Evolutionary conservation across 1,140 invertebrate species (phyloP).

Genomic region (Antheraea mylitta): DNA sequence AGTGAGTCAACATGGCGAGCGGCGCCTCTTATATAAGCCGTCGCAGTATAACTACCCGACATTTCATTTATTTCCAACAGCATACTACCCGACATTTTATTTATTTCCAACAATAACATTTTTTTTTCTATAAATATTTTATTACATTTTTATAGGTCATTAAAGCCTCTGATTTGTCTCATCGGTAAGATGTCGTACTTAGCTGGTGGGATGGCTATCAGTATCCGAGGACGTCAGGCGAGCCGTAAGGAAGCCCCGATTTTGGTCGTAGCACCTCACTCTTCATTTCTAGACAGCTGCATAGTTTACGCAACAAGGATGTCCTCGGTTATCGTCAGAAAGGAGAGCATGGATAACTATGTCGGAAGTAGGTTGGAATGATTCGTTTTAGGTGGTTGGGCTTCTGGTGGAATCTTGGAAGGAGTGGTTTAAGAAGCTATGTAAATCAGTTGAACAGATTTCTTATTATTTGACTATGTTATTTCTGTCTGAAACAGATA

Average conservation of each 20-base stretch:
- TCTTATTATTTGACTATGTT: too few species aligned
- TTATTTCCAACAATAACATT: too few species aligned
- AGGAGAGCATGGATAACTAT: constrained; percentile 89
- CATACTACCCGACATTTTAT: too few species aligned
- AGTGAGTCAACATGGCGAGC: too few species aligned
- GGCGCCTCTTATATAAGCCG: too few species aligned
- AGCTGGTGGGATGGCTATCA: constrained; percentile 89
- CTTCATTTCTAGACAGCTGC: constrained; percentile 91
- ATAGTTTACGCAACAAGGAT: constrained; percentile 89
- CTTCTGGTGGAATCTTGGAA: neutral
- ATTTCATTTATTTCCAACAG: too few species aligned
- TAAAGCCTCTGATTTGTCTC: constrained; percentile 84
- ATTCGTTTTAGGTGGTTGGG: constrained; percentile 20
- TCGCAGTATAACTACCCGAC: too few species aligned
- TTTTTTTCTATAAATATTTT: neutral
- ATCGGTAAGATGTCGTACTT: constrained; percentile 86
- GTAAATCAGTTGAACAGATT: too few species aligned
- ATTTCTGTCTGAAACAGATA: too few species aligned
- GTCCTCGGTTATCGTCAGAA: constrained; percentile 88
- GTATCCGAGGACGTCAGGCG: constrained; percentile 87
- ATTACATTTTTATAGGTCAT: constrained; percentile 60
- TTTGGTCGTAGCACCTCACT: constrained; percentile 91
- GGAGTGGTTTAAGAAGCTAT: neutral
- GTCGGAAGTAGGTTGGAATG: constrained; percentile 87
- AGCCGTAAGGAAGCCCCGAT: constrained; percentile 88